Percentiles rank a stretch among this genome's conserved stretches.
Conservation (phyloP, 2,797 vertebrate species). For the Vultur gryphus region DNA sequence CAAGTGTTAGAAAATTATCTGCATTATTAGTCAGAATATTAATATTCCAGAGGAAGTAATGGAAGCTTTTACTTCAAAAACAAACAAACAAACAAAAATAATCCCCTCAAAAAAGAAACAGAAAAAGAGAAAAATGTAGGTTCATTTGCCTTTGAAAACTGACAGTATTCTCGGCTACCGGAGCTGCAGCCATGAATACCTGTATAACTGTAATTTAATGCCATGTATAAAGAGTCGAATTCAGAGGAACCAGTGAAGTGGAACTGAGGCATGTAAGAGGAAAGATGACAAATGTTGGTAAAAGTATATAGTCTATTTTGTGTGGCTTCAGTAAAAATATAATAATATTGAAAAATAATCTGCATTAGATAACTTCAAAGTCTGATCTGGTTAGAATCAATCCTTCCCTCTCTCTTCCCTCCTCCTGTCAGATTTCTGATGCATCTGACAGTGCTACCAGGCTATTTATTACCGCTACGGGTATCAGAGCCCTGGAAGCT, state of each 20-base stretch:
- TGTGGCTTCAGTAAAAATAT: not conserved
- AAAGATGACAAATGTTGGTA: not conserved
- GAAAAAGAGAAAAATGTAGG: not conserved
- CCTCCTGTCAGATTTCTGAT: not conserved
- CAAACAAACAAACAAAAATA: not conserved
- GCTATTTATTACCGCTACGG: not conserved
- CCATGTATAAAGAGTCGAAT: not conserved
- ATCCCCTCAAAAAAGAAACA: not conserved
- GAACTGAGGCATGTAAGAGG: not conserved
- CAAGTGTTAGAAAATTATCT: not conserved
- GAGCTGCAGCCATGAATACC: not conserved
- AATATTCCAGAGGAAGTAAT: not conserved
- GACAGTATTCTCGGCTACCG: not conserved
- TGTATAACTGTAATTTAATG: not conserved
- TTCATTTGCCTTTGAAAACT: not conserved
- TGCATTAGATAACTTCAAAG: not conserved
- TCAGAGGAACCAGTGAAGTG: not conserved
- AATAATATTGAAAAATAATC: constrained; percentile 8
- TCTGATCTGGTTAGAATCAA: not conserved
- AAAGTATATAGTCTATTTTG: not conserved
- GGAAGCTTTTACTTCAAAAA: not conserved
- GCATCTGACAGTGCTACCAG: not conserved
- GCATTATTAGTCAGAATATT: not conserved
- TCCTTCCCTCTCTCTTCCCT: not conserved
- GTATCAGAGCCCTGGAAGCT: not conserved